Base-by-base conservation (phyloP, 2,888 invertebrate species). In the Harpagoxenus sublaevis region DNA sequence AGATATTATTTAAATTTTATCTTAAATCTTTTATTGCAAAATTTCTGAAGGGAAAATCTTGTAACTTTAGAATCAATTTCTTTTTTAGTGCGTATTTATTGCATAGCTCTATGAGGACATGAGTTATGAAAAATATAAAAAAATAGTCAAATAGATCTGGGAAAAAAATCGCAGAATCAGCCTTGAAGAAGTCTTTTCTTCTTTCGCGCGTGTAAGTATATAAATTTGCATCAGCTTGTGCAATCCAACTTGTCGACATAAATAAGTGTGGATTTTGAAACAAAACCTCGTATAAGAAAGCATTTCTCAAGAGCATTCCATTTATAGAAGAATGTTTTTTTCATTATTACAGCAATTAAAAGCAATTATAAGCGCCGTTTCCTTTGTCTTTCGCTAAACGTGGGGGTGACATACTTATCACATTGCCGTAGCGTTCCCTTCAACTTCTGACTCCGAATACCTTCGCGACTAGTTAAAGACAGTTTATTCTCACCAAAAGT, bases 401-500 rank as follows among this genome's bases (percentile, higher is more conserved):
- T 6, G 55, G 15, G 5, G 55, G 23, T 73, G 31, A 31, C 74
- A 45, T 18, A 23, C 9, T 75, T 45, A 55, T 48, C 45, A 62
- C 4, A 48, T 74, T 60, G 15, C 8, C 28, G 1, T 74, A 12
- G 28, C 45, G 31, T 39, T 77, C 12, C 39, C 23, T 39, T 35
- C 62, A 35, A 39, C 35, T 31, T 31, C 28, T 48, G 31, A 62
- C 31, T 65, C 6, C 12, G 42, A 74, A 57, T 60, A 65, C 12
- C 18, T 63, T 77, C 8, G 51, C 62, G 35, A 15, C n/a, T 23
- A 9, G 15, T 15, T 73, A 18, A 42, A 73, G 55, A 23, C 51
- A 63, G 31, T 48, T 63, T 77, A 65, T 51, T 48, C 39, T 60
- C 28, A 6, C 23, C 35, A 48, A 51, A 75, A 53, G 65, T 23